These are phyloP conservation scores for Selene dorsalis DNA, from an alignment of 2,797 vertebrate genomes.

Conservation along the genomic window DNA sequence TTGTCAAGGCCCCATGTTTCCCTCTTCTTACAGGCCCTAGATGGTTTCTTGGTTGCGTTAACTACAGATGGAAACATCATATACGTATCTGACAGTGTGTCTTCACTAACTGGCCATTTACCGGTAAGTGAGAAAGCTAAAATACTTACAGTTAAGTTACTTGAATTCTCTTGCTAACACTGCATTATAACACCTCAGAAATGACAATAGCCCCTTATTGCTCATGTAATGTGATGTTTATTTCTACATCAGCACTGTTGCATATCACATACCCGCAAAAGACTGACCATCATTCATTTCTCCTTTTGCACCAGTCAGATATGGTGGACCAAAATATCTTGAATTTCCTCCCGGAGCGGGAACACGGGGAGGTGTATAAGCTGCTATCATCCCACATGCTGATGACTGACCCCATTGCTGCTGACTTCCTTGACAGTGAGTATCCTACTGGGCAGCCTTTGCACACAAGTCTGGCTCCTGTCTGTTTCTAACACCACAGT, in stretches of 20 bases:
- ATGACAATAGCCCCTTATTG: background rate
- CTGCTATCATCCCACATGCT: conserved; percentile 90
- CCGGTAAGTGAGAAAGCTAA: conserved; percentile 87
- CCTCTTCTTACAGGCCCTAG: conserved; percentile 86
- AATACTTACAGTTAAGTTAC: background rate
- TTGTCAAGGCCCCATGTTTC: background rate
- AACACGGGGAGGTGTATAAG: conserved; percentile 91
- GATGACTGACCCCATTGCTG: conserved; percentile 85
- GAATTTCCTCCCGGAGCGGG: conserved; percentile 92
- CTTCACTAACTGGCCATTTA: conserved; percentile 92
- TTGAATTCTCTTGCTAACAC: too few relatives aligned
- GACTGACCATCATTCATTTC: conserved; percentile 70
- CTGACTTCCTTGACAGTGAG: conserved; percentile 90
- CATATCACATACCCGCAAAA: conserved; percentile 37
- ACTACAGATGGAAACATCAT: conserved; percentile 93
- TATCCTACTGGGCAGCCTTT: conserved; percentile 49
- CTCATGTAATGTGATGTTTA: background rate
- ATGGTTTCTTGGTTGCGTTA: conserved; percentile 92
- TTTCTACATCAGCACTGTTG: background rate
- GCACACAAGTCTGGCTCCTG: conserved; percentile 16
- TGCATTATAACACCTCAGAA: conserved; percentile 1
- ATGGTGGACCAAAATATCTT: conserved; percentile 96
- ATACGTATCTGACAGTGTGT: conserved; percentile 91
- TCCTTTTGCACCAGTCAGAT: conserved; percentile 91
- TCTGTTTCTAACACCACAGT: conserved; percentile 10